Conservation (phyloP, 2,113 vertebrate genomes). For the Ceyx melanurus region DNA sequence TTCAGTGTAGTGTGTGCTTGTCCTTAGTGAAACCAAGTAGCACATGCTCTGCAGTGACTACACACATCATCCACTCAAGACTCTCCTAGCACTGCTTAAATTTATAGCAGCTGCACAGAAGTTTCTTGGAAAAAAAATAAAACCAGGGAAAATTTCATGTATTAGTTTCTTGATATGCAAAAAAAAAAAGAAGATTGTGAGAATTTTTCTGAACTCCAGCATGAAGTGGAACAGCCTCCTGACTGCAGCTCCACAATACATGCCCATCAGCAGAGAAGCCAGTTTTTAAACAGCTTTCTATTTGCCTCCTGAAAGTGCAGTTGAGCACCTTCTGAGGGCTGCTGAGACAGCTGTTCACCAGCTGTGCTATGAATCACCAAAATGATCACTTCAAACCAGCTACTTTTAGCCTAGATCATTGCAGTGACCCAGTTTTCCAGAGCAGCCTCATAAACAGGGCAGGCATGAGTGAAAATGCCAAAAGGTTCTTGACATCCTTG, state of each 20-base stretch:
- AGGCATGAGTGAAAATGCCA: not conserved
- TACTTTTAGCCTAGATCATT: slow-evolving; percentile 12
- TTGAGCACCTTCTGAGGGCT: slow-evolving; percentile 38
- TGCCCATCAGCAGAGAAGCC: not conserved
- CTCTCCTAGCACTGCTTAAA: not conserved
- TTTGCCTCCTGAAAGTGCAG: not conserved
- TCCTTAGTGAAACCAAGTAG: not conserved
- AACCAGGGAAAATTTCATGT: not conserved
- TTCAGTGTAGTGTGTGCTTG: not conserved
- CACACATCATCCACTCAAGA: not conserved
- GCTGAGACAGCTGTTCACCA: slow-evolving; percentile 61
- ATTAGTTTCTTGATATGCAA: not conserved
- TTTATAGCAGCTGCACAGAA: not conserved
- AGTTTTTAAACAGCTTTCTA: slow-evolving; percentile 7
- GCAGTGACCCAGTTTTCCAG: slow-evolving; percentile 27
- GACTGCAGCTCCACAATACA: not conserved
- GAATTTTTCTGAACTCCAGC: not conserved
- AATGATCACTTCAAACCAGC: slow-evolving; percentile 22
- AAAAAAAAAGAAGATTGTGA: not conserved
- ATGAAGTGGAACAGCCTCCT: not conserved
- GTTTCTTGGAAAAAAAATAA: not conserved
- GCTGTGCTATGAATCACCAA: slow-evolving; percentile 28
- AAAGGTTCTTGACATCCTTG: not conserved
- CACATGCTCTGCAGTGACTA: not conserved
- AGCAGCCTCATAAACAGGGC: not conserved